Evolutionary conservation across 1,140 invertebrate genomes (phyloP), one percentile per base, ranked within the genome.

Genomic region (Bombus waltoni): DNA sequence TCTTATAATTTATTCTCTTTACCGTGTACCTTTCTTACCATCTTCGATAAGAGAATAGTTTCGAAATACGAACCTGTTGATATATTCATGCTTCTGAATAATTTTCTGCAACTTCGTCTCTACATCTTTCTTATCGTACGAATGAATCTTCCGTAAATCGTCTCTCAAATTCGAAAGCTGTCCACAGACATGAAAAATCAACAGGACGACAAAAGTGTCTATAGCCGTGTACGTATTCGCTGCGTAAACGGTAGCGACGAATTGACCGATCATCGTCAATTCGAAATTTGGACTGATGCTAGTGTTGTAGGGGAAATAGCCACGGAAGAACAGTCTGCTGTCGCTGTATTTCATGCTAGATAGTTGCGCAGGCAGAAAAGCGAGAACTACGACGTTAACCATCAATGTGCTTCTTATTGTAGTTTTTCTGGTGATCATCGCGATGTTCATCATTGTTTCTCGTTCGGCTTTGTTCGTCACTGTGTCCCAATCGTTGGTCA

Each of bases 171-270:
- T 89, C 10, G 73, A 47, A 32, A 96, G 82, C 38, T 96, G 94
- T 42, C 95, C 96, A n/a, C 95, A 94, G 28, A 94, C 92, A 80
- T 96, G 95, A 1, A 95, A 94, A 35, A 96, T 92, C n/a, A 96
- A 72, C 5, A 94, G 92, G 2, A 93, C 92, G 25, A 96, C 92
- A 38, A 96, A 91, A 4, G 93, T 94, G 65, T 96, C 96, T 62
- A 95, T 93, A n/a, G 91, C 92, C 0, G 96, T 91, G 84, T 96
- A 96, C 8, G 94, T 90, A 6, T 77, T 89, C 1, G 94, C 95
- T 0, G 93, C 92, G 0, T 94, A 84, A 10, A 90, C 76, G 8
- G 94, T 72, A 0, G 93, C 93, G 0, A 92, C 32, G 2, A 95
- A 89, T 89, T 96, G 96, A 32, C 94, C 94, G 0, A 91, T 6